phyloP scores from a whole-genome alignment of 2,113 vertebrate species.

The Bujurquina vittata region DNA sequence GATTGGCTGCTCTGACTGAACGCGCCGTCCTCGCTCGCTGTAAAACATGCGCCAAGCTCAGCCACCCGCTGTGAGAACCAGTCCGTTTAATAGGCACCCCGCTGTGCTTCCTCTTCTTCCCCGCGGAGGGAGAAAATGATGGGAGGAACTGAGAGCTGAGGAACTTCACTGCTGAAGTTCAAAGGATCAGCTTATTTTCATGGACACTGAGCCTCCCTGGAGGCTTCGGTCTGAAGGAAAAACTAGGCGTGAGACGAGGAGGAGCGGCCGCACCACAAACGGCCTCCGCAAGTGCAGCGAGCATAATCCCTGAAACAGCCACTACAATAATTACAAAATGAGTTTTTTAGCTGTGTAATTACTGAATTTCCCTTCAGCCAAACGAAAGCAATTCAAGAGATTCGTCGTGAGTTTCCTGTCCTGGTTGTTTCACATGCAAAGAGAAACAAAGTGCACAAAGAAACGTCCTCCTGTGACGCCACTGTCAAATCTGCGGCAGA shows the following conservation, averaged over 20 bases:
- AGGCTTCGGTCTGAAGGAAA: not conserved
- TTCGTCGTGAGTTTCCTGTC: not conserved
- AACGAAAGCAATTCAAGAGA: not conserved
- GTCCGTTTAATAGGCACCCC: conserved; percentile 20
- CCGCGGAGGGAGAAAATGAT: not conserved
- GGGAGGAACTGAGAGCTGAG: not conserved
- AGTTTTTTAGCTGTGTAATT: not conserved
- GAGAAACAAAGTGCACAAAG: not conserved
- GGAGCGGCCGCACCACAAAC: not conserved
- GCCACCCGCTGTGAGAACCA: conserved; percentile 8
- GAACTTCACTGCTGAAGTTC: conserved; percentile 4
- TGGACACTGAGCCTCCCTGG: not conserved
- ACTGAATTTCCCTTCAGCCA: not conserved
- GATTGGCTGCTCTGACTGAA: not conserved
- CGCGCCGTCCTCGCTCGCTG: not conserved
- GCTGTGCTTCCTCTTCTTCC: not conserved
- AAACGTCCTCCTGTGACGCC: not conserved
- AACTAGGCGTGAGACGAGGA: not conserved
- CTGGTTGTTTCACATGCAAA: not conserved
- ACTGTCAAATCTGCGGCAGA: not conserved
- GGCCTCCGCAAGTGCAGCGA: not conserved
- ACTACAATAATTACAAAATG: not conserved
- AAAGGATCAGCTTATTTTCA: conserved; percentile 18
- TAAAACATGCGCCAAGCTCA: not conserved
- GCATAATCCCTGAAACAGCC: not conserved